phyloP scores from a whole-genome alignment of 1,140 invertebrate genomes.

The Ganaspis sp. region DNA sequence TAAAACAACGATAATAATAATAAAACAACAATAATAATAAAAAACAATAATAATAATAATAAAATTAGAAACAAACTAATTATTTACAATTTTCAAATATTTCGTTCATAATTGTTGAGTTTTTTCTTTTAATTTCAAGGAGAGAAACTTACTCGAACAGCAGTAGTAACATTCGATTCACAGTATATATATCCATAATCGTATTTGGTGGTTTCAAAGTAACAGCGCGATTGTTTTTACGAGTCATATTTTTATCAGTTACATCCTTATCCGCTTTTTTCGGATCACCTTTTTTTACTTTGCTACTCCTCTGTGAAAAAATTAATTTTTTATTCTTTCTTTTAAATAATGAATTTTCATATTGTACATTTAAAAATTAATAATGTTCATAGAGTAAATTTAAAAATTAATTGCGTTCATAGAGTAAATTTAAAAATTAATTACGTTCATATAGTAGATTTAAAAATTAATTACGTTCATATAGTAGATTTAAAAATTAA shows the following conservation, averaged over 20 bases:
- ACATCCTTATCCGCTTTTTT: conserved; percentile 71
- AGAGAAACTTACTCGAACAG: conserved; percentile 73
- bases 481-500: too few relatives aligned
- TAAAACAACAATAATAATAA: too few relatives aligned
- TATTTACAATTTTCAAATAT: not conserved
- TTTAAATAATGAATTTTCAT: not conserved
- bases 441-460: too few relatives aligned
- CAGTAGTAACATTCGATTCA: conserved; percentile 70
- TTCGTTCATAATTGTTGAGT: not conserved
- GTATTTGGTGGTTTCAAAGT: conserved; percentile 70
- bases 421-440: too few relatives aligned
- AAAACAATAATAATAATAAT: conserved; percentile 46
- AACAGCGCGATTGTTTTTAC: conserved; percentile 48
- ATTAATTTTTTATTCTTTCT: not conserved
- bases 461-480: too few relatives aligned
- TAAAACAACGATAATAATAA: too few relatives aligned
- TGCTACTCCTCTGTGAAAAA: conserved; percentile 61
- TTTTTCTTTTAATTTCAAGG: conserved; percentile 32
- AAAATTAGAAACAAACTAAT: too few relatives aligned
- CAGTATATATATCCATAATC: conserved; percentile 70
- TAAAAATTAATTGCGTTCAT: too few relatives aligned
- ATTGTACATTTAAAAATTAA: too few relatives aligned
- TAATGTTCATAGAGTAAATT: too few relatives aligned
- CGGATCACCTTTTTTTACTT: conserved; percentile 69
- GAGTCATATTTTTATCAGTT: conserved; percentile 62